These are phyloP conservation scores for Amniataba percoides DNA, from an alignment of 2,797 vertebrate genomes.

Conservation along the genomic window DNA sequence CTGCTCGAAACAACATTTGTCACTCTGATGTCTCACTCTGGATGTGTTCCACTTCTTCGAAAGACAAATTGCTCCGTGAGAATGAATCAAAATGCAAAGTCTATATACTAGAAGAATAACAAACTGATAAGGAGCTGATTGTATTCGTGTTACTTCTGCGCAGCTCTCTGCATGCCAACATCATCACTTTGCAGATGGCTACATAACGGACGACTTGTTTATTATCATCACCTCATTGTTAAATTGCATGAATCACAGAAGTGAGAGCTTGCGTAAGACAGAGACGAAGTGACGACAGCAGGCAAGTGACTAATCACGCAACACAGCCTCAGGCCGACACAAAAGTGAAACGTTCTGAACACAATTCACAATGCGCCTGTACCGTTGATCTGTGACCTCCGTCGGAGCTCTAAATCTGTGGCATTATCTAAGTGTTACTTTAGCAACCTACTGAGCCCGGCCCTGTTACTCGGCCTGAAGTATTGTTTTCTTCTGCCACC, in stretches of 20 bases:
- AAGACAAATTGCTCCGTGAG: constrained; percentile 14
- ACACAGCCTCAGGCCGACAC: neutral
- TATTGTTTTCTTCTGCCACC: constrained; percentile 20
- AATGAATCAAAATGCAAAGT: neutral
- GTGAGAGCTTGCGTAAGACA: neutral
- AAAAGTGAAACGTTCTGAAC: constrained; percentile 18
- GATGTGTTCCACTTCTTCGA: neutral
- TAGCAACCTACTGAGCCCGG: constrained; percentile 12
- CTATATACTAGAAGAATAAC: neutral
- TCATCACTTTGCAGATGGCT: constrained; percentile 1
- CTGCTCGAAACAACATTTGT: constrained; percentile 32
- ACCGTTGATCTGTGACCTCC: constrained; percentile 35
- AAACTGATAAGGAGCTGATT: constrained; percentile 22
- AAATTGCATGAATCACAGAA: constrained; percentile 9
- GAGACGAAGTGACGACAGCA: neutral
- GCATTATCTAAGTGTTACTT: constrained; percentile 33
- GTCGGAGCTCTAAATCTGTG: constrained; percentile 23
- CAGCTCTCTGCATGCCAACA: neutral
- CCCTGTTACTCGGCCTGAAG: constrained; percentile 42
- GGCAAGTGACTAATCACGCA: constrained; percentile 25
- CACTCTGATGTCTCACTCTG: constrained; percentile 39
- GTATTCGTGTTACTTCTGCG: neutral
- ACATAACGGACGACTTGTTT: constrained; percentile 3
- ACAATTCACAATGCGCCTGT: constrained; percentile 4
- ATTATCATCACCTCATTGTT: constrained; percentile 4